Conservation (phyloP, 2,113 vertebrate genomes). For the Herpetotheres cachinnans region DNA sequence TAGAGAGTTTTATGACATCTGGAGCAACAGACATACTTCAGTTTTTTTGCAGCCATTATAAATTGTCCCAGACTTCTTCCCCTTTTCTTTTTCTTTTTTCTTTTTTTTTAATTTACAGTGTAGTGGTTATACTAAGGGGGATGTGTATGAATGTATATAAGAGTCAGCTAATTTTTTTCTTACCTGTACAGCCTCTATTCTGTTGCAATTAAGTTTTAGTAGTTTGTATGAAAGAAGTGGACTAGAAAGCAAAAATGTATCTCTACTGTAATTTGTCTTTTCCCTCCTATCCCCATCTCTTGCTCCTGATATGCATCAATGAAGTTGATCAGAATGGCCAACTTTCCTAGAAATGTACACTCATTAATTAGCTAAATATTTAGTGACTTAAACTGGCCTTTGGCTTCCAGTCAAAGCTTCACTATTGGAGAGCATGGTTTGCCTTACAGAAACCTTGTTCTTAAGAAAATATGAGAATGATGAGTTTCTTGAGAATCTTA, state of each 20-base stretch:
- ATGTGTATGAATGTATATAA: constrained; percentile 87
- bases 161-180: constrained; percentile 79
- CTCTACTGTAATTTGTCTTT: constrained; percentile 72
- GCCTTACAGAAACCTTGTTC: constrained; percentile 66
- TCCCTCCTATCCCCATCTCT: constrained; percentile 45
- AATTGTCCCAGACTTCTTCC: constrained; percentile 75
- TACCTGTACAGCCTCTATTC: constrained; percentile 80
- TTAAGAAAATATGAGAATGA: constrained; percentile 39
- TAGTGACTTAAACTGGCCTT: constrained; percentile 60
- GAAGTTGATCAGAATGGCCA: constrained; percentile 45
- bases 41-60: constrained; percentile 82
- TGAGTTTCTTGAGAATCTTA: constrained; percentile 58
- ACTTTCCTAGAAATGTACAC: constrained; percentile 39
- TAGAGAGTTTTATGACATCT: constrained; percentile 94
- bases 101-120: constrained; percentile 74
- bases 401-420: constrained; percentile 69
- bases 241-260: constrained; percentile 79
- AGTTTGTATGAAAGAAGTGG: constrained; percentile 82
- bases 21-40: constrained; percentile 82
- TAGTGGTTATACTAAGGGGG: constrained; percentile 76
- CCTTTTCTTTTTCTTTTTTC: constrained; percentile 40
- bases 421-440: constrained; percentile 66
- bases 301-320: constrained; percentile 60
- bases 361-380: constrained; percentile 37
- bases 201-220: constrained; percentile 79